phyloP scores from a whole-genome alignment of 2,888 invertebrate genomes.

The Notodonta dromedarius region DNA sequence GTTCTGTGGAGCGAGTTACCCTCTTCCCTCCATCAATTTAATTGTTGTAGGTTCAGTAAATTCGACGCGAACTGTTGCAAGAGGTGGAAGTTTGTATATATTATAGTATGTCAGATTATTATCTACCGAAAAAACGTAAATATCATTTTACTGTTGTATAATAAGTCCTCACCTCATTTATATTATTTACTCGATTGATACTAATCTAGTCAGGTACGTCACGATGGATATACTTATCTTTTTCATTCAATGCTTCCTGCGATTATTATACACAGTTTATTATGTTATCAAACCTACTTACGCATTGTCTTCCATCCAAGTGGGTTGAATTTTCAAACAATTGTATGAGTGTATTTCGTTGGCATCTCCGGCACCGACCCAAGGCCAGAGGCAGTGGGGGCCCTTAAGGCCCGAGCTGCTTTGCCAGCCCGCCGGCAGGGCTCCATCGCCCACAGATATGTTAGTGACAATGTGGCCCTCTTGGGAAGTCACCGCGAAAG shows the following conservation, averaged over 20 bases:
- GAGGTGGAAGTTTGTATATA: too few relatives aligned
- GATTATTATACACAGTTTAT: neutral
- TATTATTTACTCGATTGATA: neutral
- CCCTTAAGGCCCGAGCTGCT: slow-evolving; percentile 65
- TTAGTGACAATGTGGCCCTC: slow-evolving; percentile 79
- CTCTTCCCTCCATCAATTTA: too few relatives aligned
- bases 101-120: too few relatives aligned
- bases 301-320: slow-evolving; percentile 91
- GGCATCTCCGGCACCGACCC: slow-evolving; percentile 86
- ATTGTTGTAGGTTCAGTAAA: too few relatives aligned
- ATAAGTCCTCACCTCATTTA: neutral
- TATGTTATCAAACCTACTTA: slow-evolving; percentile 42
- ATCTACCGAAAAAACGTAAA: too few relatives aligned
- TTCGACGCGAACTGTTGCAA: too few relatives aligned
- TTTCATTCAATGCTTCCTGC: too few relatives aligned
- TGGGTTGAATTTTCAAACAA: slow-evolving; percentile 92
- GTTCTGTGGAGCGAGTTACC: too few relatives aligned
- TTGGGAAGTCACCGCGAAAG: slow-evolving; percentile 57
- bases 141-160: too few relatives aligned
- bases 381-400: slow-evolving; percentile 87
- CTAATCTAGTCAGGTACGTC: neutral
- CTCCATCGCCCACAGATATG: slow-evolving; percentile 80
- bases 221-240: too few relatives aligned
- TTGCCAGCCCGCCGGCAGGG: slow-evolving; percentile 85
- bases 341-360: slow-evolving; percentile 85